Base-by-base conservation (phyloP, 1,140 invertebrate species). In the Ceratitis capitata region DNA sequence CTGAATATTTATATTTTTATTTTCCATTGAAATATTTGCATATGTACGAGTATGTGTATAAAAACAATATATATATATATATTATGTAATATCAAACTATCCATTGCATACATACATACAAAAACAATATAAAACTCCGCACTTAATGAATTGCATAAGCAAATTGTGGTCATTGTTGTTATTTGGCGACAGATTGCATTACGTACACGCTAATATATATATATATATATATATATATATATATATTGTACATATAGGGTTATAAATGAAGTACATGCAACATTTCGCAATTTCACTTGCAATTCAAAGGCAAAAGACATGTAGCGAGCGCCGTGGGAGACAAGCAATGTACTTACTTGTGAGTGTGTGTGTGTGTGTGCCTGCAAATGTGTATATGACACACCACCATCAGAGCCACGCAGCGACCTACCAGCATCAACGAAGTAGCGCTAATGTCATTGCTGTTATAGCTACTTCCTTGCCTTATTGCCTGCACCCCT, bases 91-190 rank as follows among this genome's bases (percentile, higher is more conserved):
- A n/a, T n/a, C n/a, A n/a, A n/a, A n/a, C n/a, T n/a, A n/a, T n/a
- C n/a, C n/a, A n/a, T n/a, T n/a, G n/a, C n/a, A n/a, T n/a, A n/a
- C 51, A 56, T 4, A 9, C 51, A n/a, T 56, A 53, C 9, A 53
- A 10, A 49, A 23, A 56, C n/a, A 56, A 47, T 78, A 19, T 61
- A 61, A 61, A 26, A 26, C 23, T 61, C n/a, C n/a, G 29, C 29
- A 47, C 69, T 78, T 78, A 78, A 78, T 78, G 69, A 78, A 42
- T 42, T 78, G 69, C 39, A 47, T 78, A 78, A 78, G 39, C 19
- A 78, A 78, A 78, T 78, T 78, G 69, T n/a, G 69, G 42, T 78
- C 69, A 78, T 78, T 78, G 69, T 78, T 78, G 69, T 78, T 78
- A 78, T 78, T 78, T 45, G n/a, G n/a, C 42, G 69, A 78, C 69